phyloP scores from a whole-genome alignment of 2,888 invertebrate species.

The Melolontha melolontha region DNA sequence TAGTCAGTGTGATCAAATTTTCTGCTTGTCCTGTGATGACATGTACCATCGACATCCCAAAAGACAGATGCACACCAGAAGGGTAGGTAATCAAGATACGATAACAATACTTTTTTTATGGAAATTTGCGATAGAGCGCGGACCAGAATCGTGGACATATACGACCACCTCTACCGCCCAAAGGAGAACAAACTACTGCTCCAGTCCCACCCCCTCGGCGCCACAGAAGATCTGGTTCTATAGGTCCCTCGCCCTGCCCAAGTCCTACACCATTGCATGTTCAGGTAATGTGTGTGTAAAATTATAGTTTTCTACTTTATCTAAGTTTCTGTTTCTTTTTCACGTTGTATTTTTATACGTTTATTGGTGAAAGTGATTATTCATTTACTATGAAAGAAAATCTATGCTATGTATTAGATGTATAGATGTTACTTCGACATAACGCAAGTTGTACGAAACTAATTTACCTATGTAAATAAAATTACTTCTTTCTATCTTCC shows the following conservation, averaged over 20 bases:
- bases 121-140: conserved; percentile 49
- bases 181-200: conserved; percentile 70
- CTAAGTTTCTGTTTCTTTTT: too few relatives aligned
- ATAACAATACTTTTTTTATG: conserved; percentile 6
- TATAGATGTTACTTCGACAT: too few relatives aligned
- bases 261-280: conserved; percentile 65
- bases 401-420: too few relatives aligned
- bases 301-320: too few relatives aligned
- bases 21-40: conserved; percentile 92
- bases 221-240: conserved; percentile 69
- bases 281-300: conserved; percentile 58
- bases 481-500: too few relatives aligned
- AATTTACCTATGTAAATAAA: too few relatives aligned
- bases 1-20: conserved; percentile 86
- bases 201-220: conserved; percentile 77
- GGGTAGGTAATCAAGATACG: conserved; percentile 67
- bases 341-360: too few relatives aligned
- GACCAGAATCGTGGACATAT: conserved; percentile 52
- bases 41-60: conserved; percentile 96
- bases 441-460: too few relatives aligned
- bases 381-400: too few relatives aligned
- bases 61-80: conserved; percentile 82
- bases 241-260: conserved; percentile 66
- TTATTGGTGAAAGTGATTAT: too few relatives aligned
- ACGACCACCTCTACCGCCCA: conserved; percentile 77